Evolutionary conservation across 37 sponge, comb jelly and placozoan species (phyloP).

Genomic region (Petrosia ficiformis): DNA sequence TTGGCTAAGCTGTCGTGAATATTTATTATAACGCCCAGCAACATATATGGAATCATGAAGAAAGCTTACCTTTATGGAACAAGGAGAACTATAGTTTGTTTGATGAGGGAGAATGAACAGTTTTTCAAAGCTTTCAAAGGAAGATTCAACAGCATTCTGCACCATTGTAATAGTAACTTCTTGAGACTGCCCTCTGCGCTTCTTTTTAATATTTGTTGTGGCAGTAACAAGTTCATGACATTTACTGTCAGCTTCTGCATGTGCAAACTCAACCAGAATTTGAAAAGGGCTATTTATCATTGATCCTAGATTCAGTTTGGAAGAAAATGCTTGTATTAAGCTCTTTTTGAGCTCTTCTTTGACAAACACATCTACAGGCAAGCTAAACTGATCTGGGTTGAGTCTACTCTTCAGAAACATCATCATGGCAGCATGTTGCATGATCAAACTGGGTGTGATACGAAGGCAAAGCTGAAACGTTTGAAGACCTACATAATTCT

Average conservation of each 20-base stretch:
- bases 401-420: not conserved
- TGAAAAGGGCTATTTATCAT: constrained; percentile 26
- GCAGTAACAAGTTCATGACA: too few species aligned
- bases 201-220: constrained; percentile 16
- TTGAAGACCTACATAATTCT: constrained; percentile 21
- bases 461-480: constrained; percentile 28
- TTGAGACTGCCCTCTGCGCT: not conserved
- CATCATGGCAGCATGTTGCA: constrained; percentile 5
- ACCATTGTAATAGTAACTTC: not conserved
- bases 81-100: not conserved
- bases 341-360: constrained; percentile 20
- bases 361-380: constrained; percentile 18
- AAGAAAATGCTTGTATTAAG: constrained; percentile 3
- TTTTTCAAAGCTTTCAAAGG: not conserved
- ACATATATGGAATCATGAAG: constrained; percentile 49
- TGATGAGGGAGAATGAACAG: constrained; percentile 13
- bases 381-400: not conserved
- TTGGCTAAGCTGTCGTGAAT: constrained; percentile 81
- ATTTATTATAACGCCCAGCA: constrained; percentile 94
- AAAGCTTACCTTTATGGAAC: constrained; percentile 16
- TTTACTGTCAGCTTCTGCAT: not conserved
- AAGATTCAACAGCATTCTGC: not conserved
- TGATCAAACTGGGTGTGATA: constrained; percentile 29
- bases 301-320: constrained; percentile 1
- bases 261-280: constrained; percentile 34